phyloP scores from a whole-genome alignment of 2,888 invertebrate species.

The Drosophila niveifrons region DNA sequence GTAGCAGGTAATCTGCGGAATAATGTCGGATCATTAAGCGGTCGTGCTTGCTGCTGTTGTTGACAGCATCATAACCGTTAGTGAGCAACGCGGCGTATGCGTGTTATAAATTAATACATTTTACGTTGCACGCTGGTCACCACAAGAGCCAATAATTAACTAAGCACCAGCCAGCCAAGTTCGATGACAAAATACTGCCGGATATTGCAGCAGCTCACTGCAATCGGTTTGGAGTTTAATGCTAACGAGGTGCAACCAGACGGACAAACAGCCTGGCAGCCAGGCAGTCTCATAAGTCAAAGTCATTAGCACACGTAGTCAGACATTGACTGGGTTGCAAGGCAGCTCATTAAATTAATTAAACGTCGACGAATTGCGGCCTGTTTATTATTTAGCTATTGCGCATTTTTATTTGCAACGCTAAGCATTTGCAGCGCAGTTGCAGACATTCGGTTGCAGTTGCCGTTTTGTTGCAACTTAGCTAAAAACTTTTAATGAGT shows the following conservation, averaged over 20 bases:
- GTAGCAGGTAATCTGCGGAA: constrained; percentile 8
- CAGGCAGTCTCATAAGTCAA: constrained; percentile 42
- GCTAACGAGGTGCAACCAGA: constrained; percentile 60
- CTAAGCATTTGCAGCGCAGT: constrained; percentile 44
- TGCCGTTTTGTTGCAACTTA: constrained; percentile 65
- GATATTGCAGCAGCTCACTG: constrained; percentile 7
- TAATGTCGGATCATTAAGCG: constrained; percentile 28
- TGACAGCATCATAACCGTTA: constrained; percentile 49
- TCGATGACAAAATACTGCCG: constrained; percentile 48
- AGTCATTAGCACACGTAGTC: constrained; percentile 50
- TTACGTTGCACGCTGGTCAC: constrained; percentile 44
- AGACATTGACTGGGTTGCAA: constrained; percentile 23
- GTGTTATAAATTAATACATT: constrained; percentile 69
- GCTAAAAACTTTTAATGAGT: constrained; percentile 75
- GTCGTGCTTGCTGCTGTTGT: constrained; percentile 28
- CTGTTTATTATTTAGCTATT: constrained; percentile 58
- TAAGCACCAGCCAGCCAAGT: constrained; percentile 49
- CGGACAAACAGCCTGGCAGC: not conserved
- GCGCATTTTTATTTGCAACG: constrained; percentile 50
- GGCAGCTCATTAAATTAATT: constrained; percentile 78
- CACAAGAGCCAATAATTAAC: constrained; percentile 70
- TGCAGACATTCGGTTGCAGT: constrained; percentile 24
- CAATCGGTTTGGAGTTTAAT: constrained; percentile 36
- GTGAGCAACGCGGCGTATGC: constrained; percentile 42
- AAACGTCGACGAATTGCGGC: constrained; percentile 53